Evolutionary conservation across 2,113 vertebrate species (phyloP).

Genomic region (Nibea albiflora): DNA sequence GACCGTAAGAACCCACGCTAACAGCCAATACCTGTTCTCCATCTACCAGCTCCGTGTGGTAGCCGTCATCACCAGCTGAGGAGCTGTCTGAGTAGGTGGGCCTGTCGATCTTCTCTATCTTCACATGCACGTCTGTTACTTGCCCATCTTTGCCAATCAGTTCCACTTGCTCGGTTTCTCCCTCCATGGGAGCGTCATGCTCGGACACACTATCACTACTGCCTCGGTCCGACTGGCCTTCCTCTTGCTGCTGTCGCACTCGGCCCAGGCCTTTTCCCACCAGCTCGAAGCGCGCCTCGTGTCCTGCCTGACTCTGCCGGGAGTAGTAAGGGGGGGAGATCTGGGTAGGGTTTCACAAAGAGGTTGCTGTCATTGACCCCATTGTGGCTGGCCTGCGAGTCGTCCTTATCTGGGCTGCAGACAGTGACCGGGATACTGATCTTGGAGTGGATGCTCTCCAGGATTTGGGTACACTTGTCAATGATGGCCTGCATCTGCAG

Average conservation of each 20-base stretch:
- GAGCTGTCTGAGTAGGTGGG: constrained; percentile 97
- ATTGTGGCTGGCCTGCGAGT: constrained; percentile 85
- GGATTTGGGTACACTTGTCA: constrained; percentile 97
- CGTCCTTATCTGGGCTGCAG: constrained; percentile 88
- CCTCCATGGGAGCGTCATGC: constrained; percentile 93
- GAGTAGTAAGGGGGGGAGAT: constrained; percentile 95
- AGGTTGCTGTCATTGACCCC: constrained; percentile 92
- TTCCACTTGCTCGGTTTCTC: constrained; percentile 93
- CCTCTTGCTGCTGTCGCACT: constrained; percentile 88
- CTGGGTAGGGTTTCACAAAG: constrained; percentile 95
- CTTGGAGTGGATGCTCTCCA: constrained; percentile 98
- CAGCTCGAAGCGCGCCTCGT: constrained; percentile 87
- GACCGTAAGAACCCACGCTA: constrained; percentile 94
- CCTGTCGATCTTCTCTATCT: constrained; percentile 93
- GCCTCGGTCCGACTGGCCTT: constrained; percentile 95
- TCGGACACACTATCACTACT: constrained; percentile 95
- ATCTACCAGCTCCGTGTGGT: constrained; percentile 97
- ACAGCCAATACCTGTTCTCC: constrained; percentile 96
- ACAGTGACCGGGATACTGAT: constrained; percentile 90
- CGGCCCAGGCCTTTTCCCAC: constrained; percentile 82
- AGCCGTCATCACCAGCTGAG: constrained; percentile 95
- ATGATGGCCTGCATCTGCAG: constrained; percentile 99
- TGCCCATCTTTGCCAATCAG: constrained; percentile 91
- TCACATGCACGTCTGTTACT: constrained; percentile 94
- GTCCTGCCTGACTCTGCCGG: constrained; percentile 85